phyloP scores from a whole-genome alignment of 2,113 vertebrate species.

The Aramus guarauna region DNA sequence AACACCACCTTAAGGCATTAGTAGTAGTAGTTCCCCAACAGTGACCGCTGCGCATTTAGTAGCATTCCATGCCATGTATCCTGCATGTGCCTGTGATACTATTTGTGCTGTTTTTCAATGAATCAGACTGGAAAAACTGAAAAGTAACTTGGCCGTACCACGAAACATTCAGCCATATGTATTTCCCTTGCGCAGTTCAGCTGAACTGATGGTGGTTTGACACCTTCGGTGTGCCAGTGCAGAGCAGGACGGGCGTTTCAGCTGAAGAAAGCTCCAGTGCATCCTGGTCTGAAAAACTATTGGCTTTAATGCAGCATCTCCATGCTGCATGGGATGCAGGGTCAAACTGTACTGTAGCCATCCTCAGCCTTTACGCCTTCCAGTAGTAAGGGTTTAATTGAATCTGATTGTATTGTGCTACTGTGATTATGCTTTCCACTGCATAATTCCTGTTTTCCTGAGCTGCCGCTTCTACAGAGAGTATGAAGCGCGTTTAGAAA shows the following conservation, averaged over 20 bases:
- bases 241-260: background rate
- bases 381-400: background rate
- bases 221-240: background rate
- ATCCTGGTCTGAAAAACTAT: background rate
- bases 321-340: rapidly evolving
- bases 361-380: background rate
- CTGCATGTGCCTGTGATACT: rapidly evolving
- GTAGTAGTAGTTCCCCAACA: background rate
- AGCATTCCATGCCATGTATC: rapidly evolving
- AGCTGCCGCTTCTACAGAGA: constrained; percentile 81
- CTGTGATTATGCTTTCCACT: background rate
- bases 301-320: background rate
- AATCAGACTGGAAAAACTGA: background rate
- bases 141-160: background rate
- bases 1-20: background rate
- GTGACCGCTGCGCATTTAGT: background rate
- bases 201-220: background rate
- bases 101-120: background rate
- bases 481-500: constrained; percentile 88
- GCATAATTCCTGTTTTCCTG: constrained; percentile 77
- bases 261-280: background rate
- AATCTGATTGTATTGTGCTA: background rate
- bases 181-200: background rate
- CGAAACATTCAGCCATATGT: rapidly evolving
- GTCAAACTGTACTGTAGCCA: background rate